Evolutionary conservation across 2,888 invertebrate genomes (phyloP).

Genomic region (Hymenopus coronatus): DNA sequence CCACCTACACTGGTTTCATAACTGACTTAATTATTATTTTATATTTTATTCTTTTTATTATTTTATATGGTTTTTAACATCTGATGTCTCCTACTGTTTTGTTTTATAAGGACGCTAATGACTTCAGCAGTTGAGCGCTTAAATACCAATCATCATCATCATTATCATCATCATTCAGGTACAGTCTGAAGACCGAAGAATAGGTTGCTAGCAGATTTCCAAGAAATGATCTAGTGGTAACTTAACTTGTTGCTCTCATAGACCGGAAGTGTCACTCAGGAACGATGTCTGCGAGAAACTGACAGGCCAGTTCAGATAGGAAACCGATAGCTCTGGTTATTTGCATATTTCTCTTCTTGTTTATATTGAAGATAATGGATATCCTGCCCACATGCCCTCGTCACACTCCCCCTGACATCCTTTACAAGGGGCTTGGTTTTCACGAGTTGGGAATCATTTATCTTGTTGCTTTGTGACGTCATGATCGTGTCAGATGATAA

Average conservation of each 20-base stretch:
- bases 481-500: neutral
- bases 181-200: too few relatives aligned
- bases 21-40: too few relatives aligned
- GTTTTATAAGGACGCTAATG: too few relatives aligned
- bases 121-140: too few relatives aligned
- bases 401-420: neutral
- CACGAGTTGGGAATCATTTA: neutral
- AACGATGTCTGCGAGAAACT: neutral
- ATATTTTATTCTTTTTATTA: too few relatives aligned
- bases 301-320: neutral
- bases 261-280: slow-evolving; percentile 5
- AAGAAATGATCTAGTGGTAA: neutral
- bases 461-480: neutral
- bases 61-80: too few relatives aligned
- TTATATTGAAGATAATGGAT: neutral
- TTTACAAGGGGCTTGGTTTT: neutral
- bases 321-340: neutral
- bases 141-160: too few relatives aligned
- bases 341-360: neutral
- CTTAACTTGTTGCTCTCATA: neutral
- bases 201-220: neutral
- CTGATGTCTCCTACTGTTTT: too few relatives aligned
- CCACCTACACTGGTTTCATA: too few relatives aligned
- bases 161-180: too few relatives aligned
- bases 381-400: neutral